Conservation (phyloP, 1,140 invertebrate species). For the Thaumatotibia leucotreta region DNA sequence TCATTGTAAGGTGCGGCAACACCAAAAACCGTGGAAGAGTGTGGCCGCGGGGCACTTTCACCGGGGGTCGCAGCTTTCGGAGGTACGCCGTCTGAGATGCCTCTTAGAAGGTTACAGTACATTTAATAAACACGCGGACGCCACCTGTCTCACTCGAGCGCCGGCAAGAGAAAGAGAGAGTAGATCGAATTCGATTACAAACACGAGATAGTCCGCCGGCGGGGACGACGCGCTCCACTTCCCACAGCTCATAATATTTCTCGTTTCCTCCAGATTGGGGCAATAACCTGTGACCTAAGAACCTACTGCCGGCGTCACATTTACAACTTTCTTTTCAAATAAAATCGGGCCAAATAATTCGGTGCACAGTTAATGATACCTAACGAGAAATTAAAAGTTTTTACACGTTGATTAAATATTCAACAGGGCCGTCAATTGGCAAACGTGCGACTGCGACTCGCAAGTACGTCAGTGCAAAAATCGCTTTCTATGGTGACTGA, state of each 20-base stretch:
- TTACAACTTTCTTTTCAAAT: constrained; percentile 5
- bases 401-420: constrained; percentile 1
- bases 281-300: constrained; percentile 59
- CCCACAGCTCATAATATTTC: constrained; percentile 56
- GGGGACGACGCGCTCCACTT: constrained; percentile 49
- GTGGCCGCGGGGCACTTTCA: constrained; percentile 63
- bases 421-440: not conserved
- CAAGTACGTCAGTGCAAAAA: constrained; percentile 11
- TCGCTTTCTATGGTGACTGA: constrained; percentile 35
- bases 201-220: constrained; percentile 21
- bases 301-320: constrained; percentile 31
- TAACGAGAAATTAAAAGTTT: constrained; percentile 12
- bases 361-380: constrained; percentile 7
- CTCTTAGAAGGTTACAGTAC: constrained; percentile 20
- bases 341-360: constrained; percentile 12
- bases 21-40: constrained; percentile 20
- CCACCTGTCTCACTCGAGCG: constrained; percentile 36
- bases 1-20: constrained; percentile 1
- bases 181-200: constrained; percentile 8
- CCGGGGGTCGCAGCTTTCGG: constrained; percentile 57
- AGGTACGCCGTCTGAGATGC: constrained; percentile 41
- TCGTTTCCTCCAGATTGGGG: constrained; percentile 44
- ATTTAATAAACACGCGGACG: constrained; percentile 23
- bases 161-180: constrained; percentile 40
- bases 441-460: not conserved